A percentile compares a stretch with the other conserved stretches of the same genome.
Evolutionary conservation across 2,797 vertebrate genomes (phyloP).

Genomic region (Pseudotriccus pelzelni): DNA sequence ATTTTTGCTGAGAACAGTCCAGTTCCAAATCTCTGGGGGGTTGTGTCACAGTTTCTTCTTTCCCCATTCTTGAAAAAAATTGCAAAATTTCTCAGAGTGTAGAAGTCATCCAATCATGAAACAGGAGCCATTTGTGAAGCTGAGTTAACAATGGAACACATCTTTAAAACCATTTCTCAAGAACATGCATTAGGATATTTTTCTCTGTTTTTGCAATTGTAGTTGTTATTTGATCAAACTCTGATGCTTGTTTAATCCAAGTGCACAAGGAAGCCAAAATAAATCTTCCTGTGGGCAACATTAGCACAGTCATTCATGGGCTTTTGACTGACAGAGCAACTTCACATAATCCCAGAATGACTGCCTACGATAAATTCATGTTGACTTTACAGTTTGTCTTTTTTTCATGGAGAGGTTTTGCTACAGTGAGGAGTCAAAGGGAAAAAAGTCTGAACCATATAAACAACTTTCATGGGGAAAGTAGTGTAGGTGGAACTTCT

Average conservation of each 20-base stretch:
- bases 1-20: neutral
- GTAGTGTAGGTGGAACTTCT: neutral
- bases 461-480: neutral
- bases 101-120: neutral
- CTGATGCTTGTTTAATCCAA: neutral
- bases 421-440: neutral
- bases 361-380: neutral
- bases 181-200: neutral
- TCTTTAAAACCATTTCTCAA: neutral
- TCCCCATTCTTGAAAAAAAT: neutral
- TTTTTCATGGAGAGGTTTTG: neutral
- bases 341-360: neutral
- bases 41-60: neutral
- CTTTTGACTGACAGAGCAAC: neutral
- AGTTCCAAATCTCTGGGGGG: neutral
- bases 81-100: neutral
- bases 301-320: neutral
- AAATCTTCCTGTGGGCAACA: neutral
- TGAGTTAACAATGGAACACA: neutral
- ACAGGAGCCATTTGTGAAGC: neutral
- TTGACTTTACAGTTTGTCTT: neutral
- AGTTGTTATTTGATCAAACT: neutral
- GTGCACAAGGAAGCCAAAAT: neutral
- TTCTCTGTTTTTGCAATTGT: neutral
- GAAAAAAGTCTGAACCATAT: neutral